Evolutionary conservation across 2,888 invertebrate genomes (phyloP).

Genomic region (Crepidodera aurea): DNA sequence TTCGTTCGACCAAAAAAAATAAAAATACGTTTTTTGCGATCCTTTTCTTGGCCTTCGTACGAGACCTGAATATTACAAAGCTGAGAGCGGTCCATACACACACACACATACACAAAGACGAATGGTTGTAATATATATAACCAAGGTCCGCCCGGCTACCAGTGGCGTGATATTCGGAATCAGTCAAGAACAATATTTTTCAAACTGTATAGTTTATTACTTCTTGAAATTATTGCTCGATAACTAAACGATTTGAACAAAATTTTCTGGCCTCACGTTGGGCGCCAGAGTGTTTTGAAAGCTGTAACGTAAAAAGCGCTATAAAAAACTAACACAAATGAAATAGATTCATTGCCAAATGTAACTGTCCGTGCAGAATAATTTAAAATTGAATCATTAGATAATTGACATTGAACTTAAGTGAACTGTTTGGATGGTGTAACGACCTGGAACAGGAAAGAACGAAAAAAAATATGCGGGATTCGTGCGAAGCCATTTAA

Average conservation of each 20-base stretch:
- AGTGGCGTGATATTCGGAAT: conserved; percentile 19
- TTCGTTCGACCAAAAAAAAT: neutral
- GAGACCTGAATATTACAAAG: conserved; percentile 36
- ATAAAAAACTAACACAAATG: neutral
- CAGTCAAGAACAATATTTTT: neutral
- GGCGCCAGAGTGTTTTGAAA: too few relatives aligned
- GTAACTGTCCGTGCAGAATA: conserved; percentile 19
- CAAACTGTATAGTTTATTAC: too few relatives aligned
- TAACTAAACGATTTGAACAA: too few relatives aligned
- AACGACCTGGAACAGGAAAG: conserved; percentile 24
- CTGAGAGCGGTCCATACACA: conserved; percentile 16
- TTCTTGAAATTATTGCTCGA: too few relatives aligned
- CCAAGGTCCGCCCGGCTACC: conserved; percentile 49
- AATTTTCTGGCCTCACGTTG: too few relatives aligned
- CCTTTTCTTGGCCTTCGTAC: conserved; percentile 38
- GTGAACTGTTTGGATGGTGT: conserved; percentile 21
- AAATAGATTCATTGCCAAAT: conserved; percentile 21
- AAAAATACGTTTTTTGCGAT: conserved; percentile 19
- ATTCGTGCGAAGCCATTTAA: neutral
- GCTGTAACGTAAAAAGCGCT: too few relatives aligned
- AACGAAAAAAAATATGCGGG: conserved; percentile 20
- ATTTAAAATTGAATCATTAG: conserved; percentile 20
- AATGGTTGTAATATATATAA: conserved; percentile 49
- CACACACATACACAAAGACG: conserved; percentile 43
- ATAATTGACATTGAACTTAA: conserved; percentile 28